Evolutionary conservation across 2,888 invertebrate species (phyloP).

Genomic region (Plagodis pulveraria): DNA sequence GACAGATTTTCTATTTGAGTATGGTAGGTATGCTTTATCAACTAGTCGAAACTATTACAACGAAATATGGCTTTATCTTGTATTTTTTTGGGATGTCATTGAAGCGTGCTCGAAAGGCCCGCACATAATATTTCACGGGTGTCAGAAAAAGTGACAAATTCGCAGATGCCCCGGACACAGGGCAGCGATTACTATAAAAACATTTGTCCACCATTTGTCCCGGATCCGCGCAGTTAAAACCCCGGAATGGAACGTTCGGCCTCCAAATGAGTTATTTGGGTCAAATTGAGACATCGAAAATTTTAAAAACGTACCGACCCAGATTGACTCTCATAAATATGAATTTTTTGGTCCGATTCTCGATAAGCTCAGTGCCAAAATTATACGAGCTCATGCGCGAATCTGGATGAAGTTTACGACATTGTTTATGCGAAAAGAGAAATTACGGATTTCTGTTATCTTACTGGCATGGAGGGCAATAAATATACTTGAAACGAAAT

Average conservation of each 20-base stretch:
- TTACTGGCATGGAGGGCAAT: conserved; percentile 22
- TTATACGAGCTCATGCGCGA: conserved; percentile 36
- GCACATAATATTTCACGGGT: conserved; percentile 23
- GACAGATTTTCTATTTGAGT: no score
- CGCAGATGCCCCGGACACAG: conserved; percentile 43
- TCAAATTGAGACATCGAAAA: conserved; percentile 47
- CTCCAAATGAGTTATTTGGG: conserved; percentile 28
- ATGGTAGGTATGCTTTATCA: no score
- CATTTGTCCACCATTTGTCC: conserved; percentile 29
- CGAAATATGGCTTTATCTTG: conserved; percentile 27
- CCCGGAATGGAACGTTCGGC: conserved; percentile 13
- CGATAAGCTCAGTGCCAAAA: conserved; percentile 39
- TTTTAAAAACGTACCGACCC: conserved; percentile 54
- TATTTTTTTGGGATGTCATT: conserved; percentile 29
- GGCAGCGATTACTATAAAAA: conserved; percentile 46
- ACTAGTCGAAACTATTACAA: conserved; percentile 5
- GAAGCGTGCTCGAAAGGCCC: conserved; percentile 31
- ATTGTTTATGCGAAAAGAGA: conserved; percentile 38
- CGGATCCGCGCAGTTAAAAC: conserved; percentile 40
- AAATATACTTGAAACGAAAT: conserved; percentile 20
- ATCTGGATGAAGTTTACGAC: conserved; percentile 40
- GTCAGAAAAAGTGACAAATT: conserved; percentile 45
- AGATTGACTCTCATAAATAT: conserved; percentile 53
- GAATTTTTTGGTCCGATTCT: conserved; percentile 43
- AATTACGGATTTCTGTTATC: conserved; percentile 36